phyloP scores from a whole-genome alignment of 2,113 vertebrate genomes.

The Cheilinus undulatus region DNA sequence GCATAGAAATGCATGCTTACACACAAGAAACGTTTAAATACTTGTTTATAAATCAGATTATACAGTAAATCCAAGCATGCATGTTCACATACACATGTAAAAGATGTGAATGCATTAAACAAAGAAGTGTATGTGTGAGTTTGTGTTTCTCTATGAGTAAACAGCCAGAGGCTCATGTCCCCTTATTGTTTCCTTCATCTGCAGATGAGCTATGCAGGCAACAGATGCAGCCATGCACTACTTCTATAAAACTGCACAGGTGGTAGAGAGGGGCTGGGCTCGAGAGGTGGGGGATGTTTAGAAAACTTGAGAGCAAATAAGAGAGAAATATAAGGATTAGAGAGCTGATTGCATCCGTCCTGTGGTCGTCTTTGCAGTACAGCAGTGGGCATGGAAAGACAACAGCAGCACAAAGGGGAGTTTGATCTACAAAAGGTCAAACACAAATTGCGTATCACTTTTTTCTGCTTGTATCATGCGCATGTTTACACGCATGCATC shows the following conservation, averaged over 20 bases:
- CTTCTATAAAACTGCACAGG: slow-evolving; percentile 56
- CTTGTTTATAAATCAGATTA: background rate
- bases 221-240: slow-evolving; percentile 26
- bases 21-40: background rate
- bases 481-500: slow-evolving; percentile 38
- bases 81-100: background rate
- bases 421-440: slow-evolving; percentile 66
- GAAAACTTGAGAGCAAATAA: slow-evolving; percentile 1
- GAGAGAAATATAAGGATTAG: slow-evolving; percentile 2
- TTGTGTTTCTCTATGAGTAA: background rate
- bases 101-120: too few relatives aligned
- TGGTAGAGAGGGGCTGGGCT: slow-evolving; percentile 21
- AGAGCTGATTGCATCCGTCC: slow-evolving; percentile 1
- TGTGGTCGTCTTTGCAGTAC: slow-evolving; percentile 6
- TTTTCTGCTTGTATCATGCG: slow-evolving; percentile 41
- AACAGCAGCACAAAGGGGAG: slow-evolving; percentile 13
- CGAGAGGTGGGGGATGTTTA: background rate
- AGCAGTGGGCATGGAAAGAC: slow-evolving; percentile 31
- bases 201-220: slow-evolving; percentile 46
- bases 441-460: slow-evolving; percentile 40
- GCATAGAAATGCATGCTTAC: too few relatives aligned
- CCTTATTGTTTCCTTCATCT: slow-evolving; percentile 61
- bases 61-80: background rate
- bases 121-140: background rate
- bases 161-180: background rate